Evolutionary conservation across 2,888 invertebrate species (phyloP).

Genomic region (Dichetophora obliterata): DNA sequence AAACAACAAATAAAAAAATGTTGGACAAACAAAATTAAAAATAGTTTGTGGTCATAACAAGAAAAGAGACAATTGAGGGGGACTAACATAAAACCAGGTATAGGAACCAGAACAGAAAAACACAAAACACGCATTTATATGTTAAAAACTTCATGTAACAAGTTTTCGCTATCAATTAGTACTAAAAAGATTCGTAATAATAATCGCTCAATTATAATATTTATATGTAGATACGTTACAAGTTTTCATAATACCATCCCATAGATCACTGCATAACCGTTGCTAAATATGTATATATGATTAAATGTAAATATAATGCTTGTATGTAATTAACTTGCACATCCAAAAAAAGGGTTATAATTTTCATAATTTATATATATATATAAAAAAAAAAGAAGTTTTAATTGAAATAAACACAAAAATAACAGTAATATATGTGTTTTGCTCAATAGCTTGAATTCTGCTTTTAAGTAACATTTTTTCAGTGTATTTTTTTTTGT

Average conservation of each 20-base stretch:
- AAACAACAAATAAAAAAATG: background rate
- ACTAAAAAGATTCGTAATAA: background rate
- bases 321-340: conserved; percentile 25
- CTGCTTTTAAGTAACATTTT: conserved; percentile 61
- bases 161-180: background rate
- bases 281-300: conserved; percentile 26
- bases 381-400: no score
- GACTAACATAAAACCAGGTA: background rate
- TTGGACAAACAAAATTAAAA: background rate
- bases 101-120: background rate
- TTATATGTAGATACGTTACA: conserved; percentile 16
- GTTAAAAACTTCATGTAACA: background rate
- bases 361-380: background rate
- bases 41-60: background rate
- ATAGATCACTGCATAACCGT: conserved; percentile 37
- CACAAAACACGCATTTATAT: background rate
- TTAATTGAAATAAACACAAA: background rate
- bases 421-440: background rate
- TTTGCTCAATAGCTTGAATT: conserved; percentile 58
- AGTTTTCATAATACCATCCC: conserved; percentile 23
- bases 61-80: background rate
- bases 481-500: conserved; percentile 37
- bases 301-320: conserved; percentile 46
- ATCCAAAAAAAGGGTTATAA: conserved; percentile 15
- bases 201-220: background rate